Conservation (phyloP, 2,797 vertebrate species). For the Phataginus tricuspis region DNA sequence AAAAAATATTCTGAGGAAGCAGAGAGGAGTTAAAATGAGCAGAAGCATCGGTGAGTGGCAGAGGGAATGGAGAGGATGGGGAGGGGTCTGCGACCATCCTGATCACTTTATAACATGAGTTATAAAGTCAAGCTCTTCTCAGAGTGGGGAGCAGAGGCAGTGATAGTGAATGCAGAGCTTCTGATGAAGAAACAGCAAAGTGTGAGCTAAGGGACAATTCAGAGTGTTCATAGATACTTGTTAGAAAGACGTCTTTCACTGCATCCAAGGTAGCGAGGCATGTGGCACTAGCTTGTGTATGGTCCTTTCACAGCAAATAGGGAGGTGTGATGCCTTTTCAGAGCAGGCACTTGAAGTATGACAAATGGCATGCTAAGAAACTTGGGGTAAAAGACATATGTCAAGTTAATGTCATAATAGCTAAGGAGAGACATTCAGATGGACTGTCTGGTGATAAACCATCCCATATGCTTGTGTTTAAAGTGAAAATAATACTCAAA, state of each 20-base stretch:
- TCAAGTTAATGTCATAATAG: not conserved
- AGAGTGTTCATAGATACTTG: not conserved
- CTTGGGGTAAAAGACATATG: not conserved
- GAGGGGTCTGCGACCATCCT: too few relatives aligned
- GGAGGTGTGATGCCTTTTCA: not conserved
- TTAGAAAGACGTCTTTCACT: not conserved
- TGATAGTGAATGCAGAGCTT: not conserved
- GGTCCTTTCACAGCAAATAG: not conserved
- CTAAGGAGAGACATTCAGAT: not conserved
- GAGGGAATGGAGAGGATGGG: not conserved
- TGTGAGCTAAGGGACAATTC: not conserved
- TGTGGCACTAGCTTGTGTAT: not conserved
- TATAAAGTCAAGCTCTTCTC: not conserved
- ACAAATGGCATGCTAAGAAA: not conserved
- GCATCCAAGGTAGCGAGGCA: not conserved
- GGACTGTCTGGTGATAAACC: not conserved
- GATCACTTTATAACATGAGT: not conserved
- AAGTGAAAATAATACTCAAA: not conserved
- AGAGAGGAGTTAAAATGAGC: slow-evolving; percentile 34
- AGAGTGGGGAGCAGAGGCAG: not conserved
- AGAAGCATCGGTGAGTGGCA: not conserved
- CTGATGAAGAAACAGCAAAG: not conserved
- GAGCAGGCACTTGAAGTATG: not conserved
- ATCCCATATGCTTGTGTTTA: not conserved
- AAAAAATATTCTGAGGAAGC: not conserved